phyloP scores from a whole-genome alignment of 2,797 vertebrate species.

The Enteromius radiatus region DNA sequence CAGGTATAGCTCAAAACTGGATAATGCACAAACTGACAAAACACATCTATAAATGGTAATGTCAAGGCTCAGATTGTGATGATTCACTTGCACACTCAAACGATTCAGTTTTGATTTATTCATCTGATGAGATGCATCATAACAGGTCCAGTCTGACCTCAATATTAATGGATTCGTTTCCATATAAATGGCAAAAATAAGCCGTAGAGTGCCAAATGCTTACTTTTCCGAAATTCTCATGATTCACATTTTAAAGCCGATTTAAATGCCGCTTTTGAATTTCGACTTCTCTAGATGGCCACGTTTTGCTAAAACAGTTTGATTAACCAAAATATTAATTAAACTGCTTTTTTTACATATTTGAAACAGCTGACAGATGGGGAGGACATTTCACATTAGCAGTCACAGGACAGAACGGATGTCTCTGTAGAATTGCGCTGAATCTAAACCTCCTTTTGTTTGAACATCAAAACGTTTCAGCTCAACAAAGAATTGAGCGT shows the following conservation, averaged over 20 bases:
- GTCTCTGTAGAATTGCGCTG: conserved; percentile 17
- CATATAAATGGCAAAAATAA: not conserved
- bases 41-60: conserved; percentile 45
- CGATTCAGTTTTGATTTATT: conserved; percentile 30
- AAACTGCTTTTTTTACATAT: not conserved
- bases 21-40: conserved; percentile 37
- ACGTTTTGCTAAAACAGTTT: not conserved
- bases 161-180: not conserved
- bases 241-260: not conserved
- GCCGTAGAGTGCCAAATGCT: not conserved
- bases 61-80: conserved; percentile 36
- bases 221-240: conserved; percentile 1
- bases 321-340: not conserved
- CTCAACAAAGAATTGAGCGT: conserved; percentile 56
- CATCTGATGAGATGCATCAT: conserved; percentile 18
- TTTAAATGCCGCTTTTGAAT: not conserved
- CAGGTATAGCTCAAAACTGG: conserved; percentile 23
- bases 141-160: conserved; percentile 16
- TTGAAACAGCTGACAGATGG: conserved; percentile 8
- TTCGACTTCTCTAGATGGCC: not conserved
- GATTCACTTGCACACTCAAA: conserved; percentile 43
- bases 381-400: conserved; percentile 33
- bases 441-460: conserved; percentile 41
- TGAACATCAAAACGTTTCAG: conserved; percentile 51
- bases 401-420: conserved; percentile 10